Evolutionary conservation across 2,888 invertebrate genomes (phyloP), one percentile per base, ranked within the genome.

Genomic region (Ophion slaviceki): DNA sequence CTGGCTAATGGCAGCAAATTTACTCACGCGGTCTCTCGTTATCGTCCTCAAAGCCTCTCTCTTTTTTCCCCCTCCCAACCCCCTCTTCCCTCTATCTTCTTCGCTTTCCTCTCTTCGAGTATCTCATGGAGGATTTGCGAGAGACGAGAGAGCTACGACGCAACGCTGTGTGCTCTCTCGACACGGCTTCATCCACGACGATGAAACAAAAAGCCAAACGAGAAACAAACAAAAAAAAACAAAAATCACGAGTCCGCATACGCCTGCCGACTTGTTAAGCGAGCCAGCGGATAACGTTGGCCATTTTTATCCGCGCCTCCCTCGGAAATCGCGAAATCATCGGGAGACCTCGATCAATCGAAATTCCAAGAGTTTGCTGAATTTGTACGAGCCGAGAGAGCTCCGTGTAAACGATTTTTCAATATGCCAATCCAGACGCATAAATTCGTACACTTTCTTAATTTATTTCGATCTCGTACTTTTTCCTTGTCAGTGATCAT

Each of bases 1-100:
- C 91, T 68, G 89, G 91, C 92, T 93, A 93, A 93, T 93, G 93
- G 92, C 92, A 91, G 92, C 92, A 91, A 92, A 92, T 93, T 93
- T 93, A 93, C 92, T 92, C 91, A 71, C 82, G 90, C 89, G 86
- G 90, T 81, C 80, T 77, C 88, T 90, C 91, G 90, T 92, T 92
- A 92, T 92, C 92, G 88, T 86, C 82, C 76, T 74, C 66, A 61
- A 78, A 80, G 81, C 80, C 83, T 86, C 85, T 67, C 81, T 67
- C 87, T 80, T 71, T 82, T 68, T 83, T 76, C 66, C 66, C 78
- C 53, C 82, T 62, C 64, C 28, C 45, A 66, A 32, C 24, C 74
- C 62, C 75, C 45, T 86, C 85, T 86, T 79, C 79, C 68, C 81
- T 76, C 80, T 70, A 84, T 72, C 70, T 68, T 20, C 17, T 70